These are phyloP conservation scores for Dreissena polymorpha DNA, from an alignment of 1,140 invertebrate genomes.

Conservation along the genomic window DNA sequence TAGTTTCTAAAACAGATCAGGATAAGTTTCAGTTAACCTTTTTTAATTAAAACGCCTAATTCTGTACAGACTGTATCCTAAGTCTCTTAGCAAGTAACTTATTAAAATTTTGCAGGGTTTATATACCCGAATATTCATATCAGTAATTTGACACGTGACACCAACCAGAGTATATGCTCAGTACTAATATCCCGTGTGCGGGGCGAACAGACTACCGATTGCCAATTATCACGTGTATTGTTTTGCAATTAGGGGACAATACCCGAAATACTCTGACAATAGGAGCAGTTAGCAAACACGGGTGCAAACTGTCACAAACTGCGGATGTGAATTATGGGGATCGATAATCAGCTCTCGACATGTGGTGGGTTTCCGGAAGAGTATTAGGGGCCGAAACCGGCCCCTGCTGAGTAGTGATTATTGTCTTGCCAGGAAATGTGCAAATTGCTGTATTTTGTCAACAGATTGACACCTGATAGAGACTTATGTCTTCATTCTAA, in stretches of 20 bases:
- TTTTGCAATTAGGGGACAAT: not conserved
- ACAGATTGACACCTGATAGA: too few relatives aligned
- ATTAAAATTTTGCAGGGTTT: too few relatives aligned
- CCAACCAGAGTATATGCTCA: too few relatives aligned
- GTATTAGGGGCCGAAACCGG: not conserved
- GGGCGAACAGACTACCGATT: not conserved
- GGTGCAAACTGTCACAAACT: not conserved
- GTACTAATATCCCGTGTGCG: too few relatives aligned
- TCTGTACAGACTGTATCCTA: too few relatives aligned
- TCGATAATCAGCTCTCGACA: not conserved
- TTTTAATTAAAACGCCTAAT: too few relatives aligned
- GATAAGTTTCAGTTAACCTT: not conserved
- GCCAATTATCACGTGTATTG: not conserved
- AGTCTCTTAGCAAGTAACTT: too few relatives aligned
- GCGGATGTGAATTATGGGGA: not conserved
- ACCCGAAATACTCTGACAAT: not conserved
- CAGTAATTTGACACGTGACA: too few relatives aligned
- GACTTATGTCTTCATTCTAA: too few relatives aligned
- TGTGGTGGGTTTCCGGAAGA: not conserved
- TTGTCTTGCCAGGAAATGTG: conserved; percentile 2
- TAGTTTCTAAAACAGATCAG: too few relatives aligned
- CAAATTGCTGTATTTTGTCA: not conserved
- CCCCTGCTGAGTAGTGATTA: not conserved
- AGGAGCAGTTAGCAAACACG: not conserved
- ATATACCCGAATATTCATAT: too few relatives aligned